Percentiles rank a stretch among this genome's conserved stretches.
phyloP scores from a whole-genome alignment of 2,888 invertebrate species.

The Empis livida region DNA sequence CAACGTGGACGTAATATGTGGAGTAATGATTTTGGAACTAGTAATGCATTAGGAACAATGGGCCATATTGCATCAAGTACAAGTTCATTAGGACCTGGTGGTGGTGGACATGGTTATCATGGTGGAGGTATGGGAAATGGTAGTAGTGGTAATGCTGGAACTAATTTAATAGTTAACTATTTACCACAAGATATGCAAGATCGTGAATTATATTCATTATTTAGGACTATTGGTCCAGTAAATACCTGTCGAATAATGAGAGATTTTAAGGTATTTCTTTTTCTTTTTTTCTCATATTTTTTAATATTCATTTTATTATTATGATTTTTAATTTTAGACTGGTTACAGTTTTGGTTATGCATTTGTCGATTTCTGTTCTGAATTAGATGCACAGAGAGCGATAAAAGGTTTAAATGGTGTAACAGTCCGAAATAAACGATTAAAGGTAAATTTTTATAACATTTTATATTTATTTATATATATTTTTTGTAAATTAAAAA shows the following conservation, averaged over 20 bases:
- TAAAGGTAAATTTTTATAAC: slow-evolving; percentile 49
- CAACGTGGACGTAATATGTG: not conserved
- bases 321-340: slow-evolving; percentile 45
- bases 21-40: slow-evolving; percentile 1
- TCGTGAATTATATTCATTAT: slow-evolving; percentile 78
- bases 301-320: not conserved
- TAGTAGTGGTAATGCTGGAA: slow-evolving; percentile 35
- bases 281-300: not conserved
- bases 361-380: slow-evolving; percentile 80
- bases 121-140: slow-evolving; percentile 17
- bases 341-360: slow-evolving; percentile 95
- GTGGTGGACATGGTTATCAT: slow-evolving; percentile 22
- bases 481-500: too few relatives aligned
- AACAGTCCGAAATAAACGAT: slow-evolving; percentile 77
- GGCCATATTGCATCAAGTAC: slow-evolving; percentile 28
- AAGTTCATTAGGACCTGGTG: slow-evolving; percentile 24
- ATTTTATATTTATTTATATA: too few relatives aligned
- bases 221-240: slow-evolving; percentile 75
- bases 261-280: slow-evolving; percentile 59
- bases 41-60: slow-evolving; percentile 23
- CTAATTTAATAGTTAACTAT: slow-evolving; percentile 91
- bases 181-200: slow-evolving; percentile 89
- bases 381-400: slow-evolving; percentile 75
- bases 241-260: slow-evolving; percentile 87
- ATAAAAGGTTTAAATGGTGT: slow-evolving; percentile 79